Percentiles rank a stretch among this genome's conserved stretches.
phyloP scores from a whole-genome alignment of 2,797 vertebrate species.

The Lepilemur ruficaudatus region DNA sequence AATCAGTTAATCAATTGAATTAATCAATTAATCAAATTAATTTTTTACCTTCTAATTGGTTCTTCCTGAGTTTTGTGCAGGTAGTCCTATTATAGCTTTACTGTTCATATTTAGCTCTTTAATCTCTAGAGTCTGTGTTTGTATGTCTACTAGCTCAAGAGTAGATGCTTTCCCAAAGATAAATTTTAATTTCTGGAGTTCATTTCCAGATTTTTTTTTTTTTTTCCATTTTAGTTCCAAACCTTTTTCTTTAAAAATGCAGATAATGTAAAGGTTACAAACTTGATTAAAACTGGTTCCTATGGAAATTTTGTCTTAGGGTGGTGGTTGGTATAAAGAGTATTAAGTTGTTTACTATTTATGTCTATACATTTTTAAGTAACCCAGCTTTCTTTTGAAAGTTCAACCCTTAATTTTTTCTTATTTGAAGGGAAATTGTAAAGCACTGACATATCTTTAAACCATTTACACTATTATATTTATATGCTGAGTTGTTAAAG shows the following conservation, averaged over 20 bases:
- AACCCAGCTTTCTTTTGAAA: background rate
- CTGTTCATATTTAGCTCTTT: background rate
- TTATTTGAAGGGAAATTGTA: background rate
- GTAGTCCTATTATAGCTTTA: background rate
- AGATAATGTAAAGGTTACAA: background rate
- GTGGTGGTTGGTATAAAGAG: background rate
- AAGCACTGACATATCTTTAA: background rate
- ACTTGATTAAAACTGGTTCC: conserved; percentile 5
- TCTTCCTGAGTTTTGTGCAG: background rate
- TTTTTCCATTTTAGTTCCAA: background rate
- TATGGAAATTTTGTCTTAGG: background rate
- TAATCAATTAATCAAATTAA: background rate
- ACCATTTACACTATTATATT: background rate
- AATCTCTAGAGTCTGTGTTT: background rate
- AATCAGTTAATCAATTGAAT: no score
- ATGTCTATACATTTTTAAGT: background rate
- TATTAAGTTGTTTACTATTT: background rate
- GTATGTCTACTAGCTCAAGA: background rate
- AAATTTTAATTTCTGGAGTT: background rate
- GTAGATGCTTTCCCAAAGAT: background rate
- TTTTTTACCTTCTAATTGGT: background rate
- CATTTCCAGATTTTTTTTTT: background rate
- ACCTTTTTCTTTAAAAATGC: background rate
- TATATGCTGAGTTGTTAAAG: background rate
- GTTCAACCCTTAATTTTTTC: background rate